Percentiles rank a stretch among this genome's conserved stretches.
Conservation (phyloP, 92 coral and sea anemone genomes). For the Galaxea fascicularis region DNA sequence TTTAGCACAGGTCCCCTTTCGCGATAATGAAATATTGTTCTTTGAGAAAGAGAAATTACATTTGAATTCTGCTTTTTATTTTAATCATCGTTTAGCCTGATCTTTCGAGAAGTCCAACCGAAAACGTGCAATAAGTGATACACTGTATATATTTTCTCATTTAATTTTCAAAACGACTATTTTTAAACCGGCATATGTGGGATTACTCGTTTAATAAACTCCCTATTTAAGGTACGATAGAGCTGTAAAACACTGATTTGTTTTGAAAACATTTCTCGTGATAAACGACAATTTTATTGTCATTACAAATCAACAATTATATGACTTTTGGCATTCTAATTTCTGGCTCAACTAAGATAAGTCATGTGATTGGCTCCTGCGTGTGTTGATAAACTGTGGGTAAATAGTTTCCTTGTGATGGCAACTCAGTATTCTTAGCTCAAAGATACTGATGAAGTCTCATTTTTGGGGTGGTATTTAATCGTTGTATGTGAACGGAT, state of each 20-base stretch:
- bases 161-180: not conserved
- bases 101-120: not conserved
- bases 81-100: not conserved
- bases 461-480: not conserved
- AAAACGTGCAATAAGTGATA: constrained; percentile 1
- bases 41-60: constrained; percentile 2
- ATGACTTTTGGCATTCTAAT: constrained; percentile 35
- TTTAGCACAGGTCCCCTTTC: not conserved
- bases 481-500: not conserved
- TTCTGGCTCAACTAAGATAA: not conserved
- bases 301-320: constrained; percentile 19
- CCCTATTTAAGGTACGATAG: not conserved
- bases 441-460: not conserved
- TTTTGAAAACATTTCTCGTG: constrained; percentile 24
- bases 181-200: constrained; percentile 2
- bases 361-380: constrained; percentile 15
- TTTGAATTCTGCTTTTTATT: constrained; percentile 29
- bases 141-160: not conserved
- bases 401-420: constrained; percentile 7
- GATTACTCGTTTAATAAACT: constrained; percentile 9
- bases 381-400: constrained; percentile 16
- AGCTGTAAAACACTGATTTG: constrained; percentile 28
- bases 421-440: constrained; percentile 10
- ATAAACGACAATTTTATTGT: constrained; percentile 17
- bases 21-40: constrained; percentile 21